These are phyloP conservation scores for Girardia tigrina DNA, from an alignment of 2,888 invertebrate genomes.

Conservation along the genomic window DNA sequence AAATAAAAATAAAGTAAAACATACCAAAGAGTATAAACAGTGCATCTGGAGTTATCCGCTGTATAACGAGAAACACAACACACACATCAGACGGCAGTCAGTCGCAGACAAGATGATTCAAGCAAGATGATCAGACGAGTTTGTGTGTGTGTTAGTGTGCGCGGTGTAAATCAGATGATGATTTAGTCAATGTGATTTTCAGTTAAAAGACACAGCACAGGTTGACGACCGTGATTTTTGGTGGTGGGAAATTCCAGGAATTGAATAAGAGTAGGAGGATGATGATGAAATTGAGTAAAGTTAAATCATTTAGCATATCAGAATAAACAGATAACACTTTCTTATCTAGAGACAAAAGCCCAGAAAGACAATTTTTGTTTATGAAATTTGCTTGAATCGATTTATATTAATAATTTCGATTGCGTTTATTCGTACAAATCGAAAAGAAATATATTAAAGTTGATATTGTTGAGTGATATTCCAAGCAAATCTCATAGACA, in stretches of 20 bases:
- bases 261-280: conserved; percentile 6
- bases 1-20: conserved; percentile 27
- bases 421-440: too few species aligned
- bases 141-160: background rate
- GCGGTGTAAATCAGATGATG: too few species aligned
- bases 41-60: conserved; percentile 37
- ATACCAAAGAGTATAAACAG: conserved; percentile 37
- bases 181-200: too few species aligned
- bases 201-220: background rate
- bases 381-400: background rate
- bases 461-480: too few species aligned
- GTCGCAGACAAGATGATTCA: conserved; percentile 19
- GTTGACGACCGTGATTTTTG: too few species aligned
- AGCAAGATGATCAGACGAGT: conserved; percentile 16
- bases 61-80: conserved; percentile 27
- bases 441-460: too few species aligned
- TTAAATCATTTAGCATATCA: conserved; percentile 19
- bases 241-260: conserved; percentile 3
- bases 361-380: background rate
- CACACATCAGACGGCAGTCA: too few species aligned
- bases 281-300: background rate
- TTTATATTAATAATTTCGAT: too few species aligned
- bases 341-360: conserved; percentile 3
- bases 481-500: background rate
- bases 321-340: conserved; percentile 19